phyloP scores from a whole-genome alignment of 2,797 vertebrate species.

The Notolabrus celidotus region DNA sequence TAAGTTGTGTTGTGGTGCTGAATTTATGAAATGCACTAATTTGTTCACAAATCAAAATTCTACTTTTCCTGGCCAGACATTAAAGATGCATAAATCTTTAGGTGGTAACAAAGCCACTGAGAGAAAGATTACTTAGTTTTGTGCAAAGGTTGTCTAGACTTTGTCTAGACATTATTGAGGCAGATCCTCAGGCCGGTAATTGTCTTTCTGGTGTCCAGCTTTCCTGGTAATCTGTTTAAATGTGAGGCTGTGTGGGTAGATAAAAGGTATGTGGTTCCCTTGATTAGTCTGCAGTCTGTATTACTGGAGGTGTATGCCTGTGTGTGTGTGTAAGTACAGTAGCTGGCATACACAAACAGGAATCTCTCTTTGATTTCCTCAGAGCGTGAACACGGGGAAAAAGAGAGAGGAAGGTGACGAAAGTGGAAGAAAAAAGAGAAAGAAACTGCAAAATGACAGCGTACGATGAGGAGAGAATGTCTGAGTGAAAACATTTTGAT shows the following conservation, averaged over 20 bases:
- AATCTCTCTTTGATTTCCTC: constrained; percentile 69
- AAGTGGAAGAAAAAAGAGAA: constrained; percentile 42
- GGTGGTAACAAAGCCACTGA: constrained; percentile 1
- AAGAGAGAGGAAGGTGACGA: constrained; percentile 18
- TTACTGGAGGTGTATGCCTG: constrained; percentile 62
- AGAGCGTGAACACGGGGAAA: constrained; percentile 45
- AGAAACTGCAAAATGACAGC: constrained; percentile 23
- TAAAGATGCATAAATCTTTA: constrained; percentile 16
- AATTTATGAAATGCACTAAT: neutral
- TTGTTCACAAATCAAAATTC: neutral
- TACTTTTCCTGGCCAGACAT: neutral
- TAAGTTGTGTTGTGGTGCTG: neutral
- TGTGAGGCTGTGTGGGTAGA: constrained; percentile 77
- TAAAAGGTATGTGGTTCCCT: constrained; percentile 79
- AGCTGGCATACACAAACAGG: constrained; percentile 69
- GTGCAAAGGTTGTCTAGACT: constrained; percentile 54
- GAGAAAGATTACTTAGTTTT: constrained; percentile 1
- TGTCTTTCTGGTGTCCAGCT: constrained; percentile 76
- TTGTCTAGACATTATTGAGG: constrained; percentile 66
- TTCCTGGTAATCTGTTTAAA: constrained; percentile 83
- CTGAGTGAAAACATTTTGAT: constrained; percentile 50
- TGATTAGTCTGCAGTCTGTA: constrained; percentile 72
- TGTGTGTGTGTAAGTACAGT: constrained; percentile 60
- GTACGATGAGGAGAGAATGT: constrained; percentile 30
- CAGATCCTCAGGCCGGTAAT: constrained; percentile 66